Conservation (phyloP, 1,140 invertebrate species). For the Vollenhovia emeryi region DNA sequence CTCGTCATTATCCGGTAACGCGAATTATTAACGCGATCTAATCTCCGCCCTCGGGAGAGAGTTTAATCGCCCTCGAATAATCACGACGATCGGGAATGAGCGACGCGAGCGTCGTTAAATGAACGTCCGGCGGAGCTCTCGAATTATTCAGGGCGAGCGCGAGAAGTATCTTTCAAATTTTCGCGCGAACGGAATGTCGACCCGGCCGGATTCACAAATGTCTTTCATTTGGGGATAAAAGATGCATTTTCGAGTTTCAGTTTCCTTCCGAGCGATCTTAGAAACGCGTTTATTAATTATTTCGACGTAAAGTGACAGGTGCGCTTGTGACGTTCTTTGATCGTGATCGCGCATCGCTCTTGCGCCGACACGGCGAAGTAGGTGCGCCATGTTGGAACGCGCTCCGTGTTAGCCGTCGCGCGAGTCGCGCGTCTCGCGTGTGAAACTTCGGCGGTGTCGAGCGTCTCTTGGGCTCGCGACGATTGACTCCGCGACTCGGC, state of each 20-base stretch:
- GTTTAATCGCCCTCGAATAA: neutral
- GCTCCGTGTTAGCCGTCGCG: too few species aligned
- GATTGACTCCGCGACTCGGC: too few species aligned
- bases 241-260: neutral
- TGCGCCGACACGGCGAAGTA: too few species aligned
- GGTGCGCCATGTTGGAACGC: too few species aligned
- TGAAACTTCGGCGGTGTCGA: too few species aligned
- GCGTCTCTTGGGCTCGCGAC: too few species aligned
- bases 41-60: neutral
- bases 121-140: neutral
- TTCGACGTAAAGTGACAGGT: too few species aligned
- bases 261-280: neutral
- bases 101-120: neutral
- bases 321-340: too few species aligned
- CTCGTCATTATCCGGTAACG: neutral
- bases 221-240: neutral
- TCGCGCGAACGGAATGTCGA: neutral
- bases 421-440: too few species aligned
- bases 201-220: too few species aligned
- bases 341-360: too few species aligned
- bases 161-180: neutral
- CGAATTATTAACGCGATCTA: constrained; percentile 15
- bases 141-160: neutral
- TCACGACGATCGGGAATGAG: neutral
- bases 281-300: neutral